Evolutionary conservation across 1,140 invertebrate species (phyloP).

Genomic region (Drosophila leontia): DNA sequence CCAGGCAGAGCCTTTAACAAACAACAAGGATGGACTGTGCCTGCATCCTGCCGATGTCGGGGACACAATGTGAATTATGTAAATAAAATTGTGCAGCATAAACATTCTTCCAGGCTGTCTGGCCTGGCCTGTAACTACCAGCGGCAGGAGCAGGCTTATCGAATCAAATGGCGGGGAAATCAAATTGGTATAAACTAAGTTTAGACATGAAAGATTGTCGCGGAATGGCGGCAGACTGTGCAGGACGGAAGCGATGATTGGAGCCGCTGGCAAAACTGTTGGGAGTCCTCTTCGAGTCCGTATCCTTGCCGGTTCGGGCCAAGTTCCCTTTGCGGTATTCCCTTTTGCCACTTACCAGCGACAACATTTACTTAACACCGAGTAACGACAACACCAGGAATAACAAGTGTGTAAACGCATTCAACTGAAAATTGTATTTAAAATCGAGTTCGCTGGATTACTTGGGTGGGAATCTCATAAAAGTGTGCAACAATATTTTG

Average conservation of each 20-base stretch:
- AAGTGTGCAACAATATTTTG: constrained; percentile 57
- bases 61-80: constrained; percentile 79
- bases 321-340: constrained; percentile 19
- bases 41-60: constrained; percentile 43
- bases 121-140: constrained; percentile 14
- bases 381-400: constrained; percentile 58
- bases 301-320: constrained; percentile 5
- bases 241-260: constrained; percentile 49
- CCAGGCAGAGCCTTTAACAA: constrained; percentile 14
- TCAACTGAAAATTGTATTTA: constrained; percentile 78
- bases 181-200: constrained; percentile 80
- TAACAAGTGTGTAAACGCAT: constrained; percentile 64
- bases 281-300: constrained; percentile 6
- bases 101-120: constrained; percentile 56
- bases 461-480: constrained; percentile 14
- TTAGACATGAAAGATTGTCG: constrained; percentile 81
- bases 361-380: constrained; percentile 80
- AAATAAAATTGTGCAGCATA: constrained; percentile 82
- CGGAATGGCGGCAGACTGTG: constrained; percentile 60
- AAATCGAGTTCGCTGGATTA: constrained; percentile 56
- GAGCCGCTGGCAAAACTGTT: constrained; percentile 23
- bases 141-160: constrained; percentile 70
- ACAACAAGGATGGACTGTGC: constrained; percentile 20
- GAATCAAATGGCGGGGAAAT: constrained; percentile 77
- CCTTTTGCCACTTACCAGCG: constrained; percentile 73